phyloP scores from a whole-genome alignment of 2,888 invertebrate genomes.

The Sylvicola fuscatus region DNA sequence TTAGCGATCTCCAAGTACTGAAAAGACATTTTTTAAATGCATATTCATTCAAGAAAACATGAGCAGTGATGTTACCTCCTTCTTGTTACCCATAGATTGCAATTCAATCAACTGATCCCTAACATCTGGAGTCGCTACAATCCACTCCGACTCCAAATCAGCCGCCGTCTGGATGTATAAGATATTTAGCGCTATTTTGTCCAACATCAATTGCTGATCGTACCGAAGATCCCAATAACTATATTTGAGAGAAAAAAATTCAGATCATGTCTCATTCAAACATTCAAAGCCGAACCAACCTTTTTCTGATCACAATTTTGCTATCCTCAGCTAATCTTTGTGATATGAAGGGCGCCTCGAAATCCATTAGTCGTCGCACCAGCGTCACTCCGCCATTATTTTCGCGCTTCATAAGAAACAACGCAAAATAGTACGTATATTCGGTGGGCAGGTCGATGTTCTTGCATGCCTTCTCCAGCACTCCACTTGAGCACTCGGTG shows the following conservation, averaged over 20 bases:
- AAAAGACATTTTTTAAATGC: constrained; percentile 2
- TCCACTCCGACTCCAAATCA: constrained; percentile 77
- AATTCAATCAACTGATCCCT: constrained; percentile 45
- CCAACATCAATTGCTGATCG: constrained; percentile 63
- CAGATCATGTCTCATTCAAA: too few relatives aligned
- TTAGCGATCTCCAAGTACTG: constrained; percentile 74
- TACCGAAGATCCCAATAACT: constrained; percentile 80
- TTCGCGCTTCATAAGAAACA: constrained; percentile 67
- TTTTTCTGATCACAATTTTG: constrained; percentile 72
- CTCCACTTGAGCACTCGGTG: constrained; percentile 63
- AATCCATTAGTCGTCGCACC: constrained; percentile 80
- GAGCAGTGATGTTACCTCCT: constrained; percentile 34
- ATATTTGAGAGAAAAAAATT: constrained; percentile 19
- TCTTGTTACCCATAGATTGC: constrained; percentile 58
- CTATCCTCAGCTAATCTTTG: constrained; percentile 57
- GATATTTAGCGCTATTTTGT: constrained; percentile 65
- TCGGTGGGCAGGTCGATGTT: constrained; percentile 62
- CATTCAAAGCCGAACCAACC: constrained; percentile 27
- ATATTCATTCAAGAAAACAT: not conserved
- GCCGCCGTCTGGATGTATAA: constrained; percentile 72
- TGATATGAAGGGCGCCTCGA: constrained; percentile 92
- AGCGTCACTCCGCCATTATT: constrained; percentile 48
- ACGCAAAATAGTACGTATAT: constrained; percentile 69
- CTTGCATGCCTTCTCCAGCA: constrained; percentile 63
- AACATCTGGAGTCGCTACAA: constrained; percentile 46